These are phyloP conservation scores for Ceratitis capitata DNA, from an alignment of 1,140 invertebrate genomes.

Conservation along the genomic window DNA sequence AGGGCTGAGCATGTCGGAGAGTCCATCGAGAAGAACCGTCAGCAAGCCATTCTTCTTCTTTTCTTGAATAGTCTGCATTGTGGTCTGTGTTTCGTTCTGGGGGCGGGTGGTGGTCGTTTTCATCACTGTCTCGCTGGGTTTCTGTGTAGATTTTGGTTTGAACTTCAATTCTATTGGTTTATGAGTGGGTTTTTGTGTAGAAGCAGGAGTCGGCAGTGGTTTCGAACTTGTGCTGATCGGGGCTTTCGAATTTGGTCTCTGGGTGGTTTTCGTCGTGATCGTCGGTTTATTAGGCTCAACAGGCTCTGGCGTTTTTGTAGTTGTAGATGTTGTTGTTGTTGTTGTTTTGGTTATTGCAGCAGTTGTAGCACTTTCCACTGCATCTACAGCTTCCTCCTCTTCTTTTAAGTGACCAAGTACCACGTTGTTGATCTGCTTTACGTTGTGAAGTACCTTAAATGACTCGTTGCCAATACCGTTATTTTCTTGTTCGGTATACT, in stretches of 20 bases:
- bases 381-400: background rate
- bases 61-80: background rate
- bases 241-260: conserved; percentile 16
- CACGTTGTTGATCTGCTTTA: background rate
- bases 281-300: background rate
- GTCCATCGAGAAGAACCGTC: background rate
- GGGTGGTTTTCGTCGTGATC: conserved; percentile 41
- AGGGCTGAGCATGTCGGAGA: background rate
- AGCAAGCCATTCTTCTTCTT: conserved; percentile 7
- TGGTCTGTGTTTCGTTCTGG: background rate
- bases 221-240: background rate
- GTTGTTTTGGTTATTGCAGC: background rate
- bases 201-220: background rate
- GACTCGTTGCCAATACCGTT: background rate
- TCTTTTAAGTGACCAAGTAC: background rate
- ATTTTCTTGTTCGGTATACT: background rate
- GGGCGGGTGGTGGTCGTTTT: background rate
- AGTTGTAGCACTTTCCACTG: background rate
- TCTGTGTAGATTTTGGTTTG: background rate
- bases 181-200: background rate
- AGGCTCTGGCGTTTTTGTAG: conserved; percentile 36
- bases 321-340: conserved; percentile 43
- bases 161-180: background rate
- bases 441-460: background rate
- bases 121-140: background rate